Conservation (phyloP, 2,888 invertebrate genomes). For the Opisthograptis luteolata region DNA sequence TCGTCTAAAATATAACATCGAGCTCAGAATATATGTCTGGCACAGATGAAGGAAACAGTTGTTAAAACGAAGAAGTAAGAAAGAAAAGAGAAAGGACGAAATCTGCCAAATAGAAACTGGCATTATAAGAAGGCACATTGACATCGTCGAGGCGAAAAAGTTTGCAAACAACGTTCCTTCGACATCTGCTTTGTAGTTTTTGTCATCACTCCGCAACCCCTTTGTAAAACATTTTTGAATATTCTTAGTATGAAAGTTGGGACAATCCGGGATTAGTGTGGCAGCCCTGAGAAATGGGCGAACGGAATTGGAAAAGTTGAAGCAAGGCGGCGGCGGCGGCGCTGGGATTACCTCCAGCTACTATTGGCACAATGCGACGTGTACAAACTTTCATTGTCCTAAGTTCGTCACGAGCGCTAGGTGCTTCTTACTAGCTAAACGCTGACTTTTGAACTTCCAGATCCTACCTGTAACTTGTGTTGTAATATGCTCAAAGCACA, state of each 20-base stretch:
- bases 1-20: neutral
- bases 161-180: slow-evolving; percentile 36
- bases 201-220: slow-evolving; percentile 45
- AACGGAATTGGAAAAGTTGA: slow-evolving; percentile 76
- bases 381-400: slow-evolving; percentile 55
- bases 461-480: neutral
- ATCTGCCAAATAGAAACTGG: slow-evolving; percentile 1
- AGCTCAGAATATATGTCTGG: neutral
- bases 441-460: slow-evolving; percentile 33
- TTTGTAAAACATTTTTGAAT: slow-evolving; percentile 60
- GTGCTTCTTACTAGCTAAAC: neutral
- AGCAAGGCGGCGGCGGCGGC: slow-evolving; percentile 46
- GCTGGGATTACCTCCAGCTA: slow-evolving; percentile 62
- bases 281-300: slow-evolving; percentile 65
- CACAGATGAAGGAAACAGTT: neutral
- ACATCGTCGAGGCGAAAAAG: slow-evolving; percentile 21
- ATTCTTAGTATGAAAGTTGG: slow-evolving; percentile 59
- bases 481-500: no score
- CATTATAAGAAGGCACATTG: slow-evolving; percentile 15
- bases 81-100: slow-evolving; percentile 1
- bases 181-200: slow-evolving; percentile 54
- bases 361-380: slow-evolving; percentile 59
- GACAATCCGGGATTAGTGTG: slow-evolving; percentile 62
- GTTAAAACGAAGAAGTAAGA: neutral
- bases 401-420: slow-evolving; percentile 31